A percentile compares a stretch with the other conserved stretches of the same genome.
Evolutionary conservation across 2,113 vertebrate genomes (phyloP).

Genomic region (Elephas maximus): DNA sequence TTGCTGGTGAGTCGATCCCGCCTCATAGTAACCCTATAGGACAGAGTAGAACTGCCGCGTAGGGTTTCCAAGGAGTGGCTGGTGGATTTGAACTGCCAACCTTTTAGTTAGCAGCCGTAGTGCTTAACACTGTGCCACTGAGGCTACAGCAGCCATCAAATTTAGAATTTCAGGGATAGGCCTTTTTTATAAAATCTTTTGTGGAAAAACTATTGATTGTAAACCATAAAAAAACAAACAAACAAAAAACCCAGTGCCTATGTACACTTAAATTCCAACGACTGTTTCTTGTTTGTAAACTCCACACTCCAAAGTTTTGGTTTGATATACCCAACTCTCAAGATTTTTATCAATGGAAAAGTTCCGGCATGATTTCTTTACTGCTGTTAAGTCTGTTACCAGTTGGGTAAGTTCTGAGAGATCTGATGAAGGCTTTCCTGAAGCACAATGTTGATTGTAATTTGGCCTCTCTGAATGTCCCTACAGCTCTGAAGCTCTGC

Average conservation of each 20-base stretch:
- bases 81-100: too few species aligned
- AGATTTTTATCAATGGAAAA: background rate
- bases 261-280: background rate
- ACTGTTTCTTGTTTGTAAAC: background rate
- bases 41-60: too few species aligned
- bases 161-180: background rate
- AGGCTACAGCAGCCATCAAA: background rate
- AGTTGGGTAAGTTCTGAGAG: background rate
- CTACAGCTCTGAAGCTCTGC: too few species aligned
- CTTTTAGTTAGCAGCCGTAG: too few species aligned
- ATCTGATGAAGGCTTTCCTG: background rate
- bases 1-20: too few species aligned
- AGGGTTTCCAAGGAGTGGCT: too few species aligned
- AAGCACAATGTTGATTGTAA: background rate
- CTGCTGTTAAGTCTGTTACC: background rate
- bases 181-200: background rate
- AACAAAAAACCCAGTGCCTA: background rate
- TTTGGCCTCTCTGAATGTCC: too few species aligned
- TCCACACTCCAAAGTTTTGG: background rate
- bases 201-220: background rate
- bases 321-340: background rate
- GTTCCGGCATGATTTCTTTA: background rate
- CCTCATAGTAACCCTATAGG: too few species aligned
- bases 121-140: too few species aligned
- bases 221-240: background rate